Conservation (phyloP, 2,113 vertebrate species). For the Nannospalax galili region DNA sequence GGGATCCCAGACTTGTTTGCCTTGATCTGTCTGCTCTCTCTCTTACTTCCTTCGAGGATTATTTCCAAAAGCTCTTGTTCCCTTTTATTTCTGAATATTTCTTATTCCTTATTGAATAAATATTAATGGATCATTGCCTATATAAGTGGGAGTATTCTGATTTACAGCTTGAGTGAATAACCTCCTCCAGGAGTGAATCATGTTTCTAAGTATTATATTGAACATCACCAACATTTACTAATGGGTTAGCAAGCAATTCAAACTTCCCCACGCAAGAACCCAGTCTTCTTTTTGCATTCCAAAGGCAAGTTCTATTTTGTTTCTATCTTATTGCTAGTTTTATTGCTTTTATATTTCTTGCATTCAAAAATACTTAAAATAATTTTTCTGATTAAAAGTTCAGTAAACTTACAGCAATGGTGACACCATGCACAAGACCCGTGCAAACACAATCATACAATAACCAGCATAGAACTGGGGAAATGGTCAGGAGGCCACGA, state of each 20-base stretch:
- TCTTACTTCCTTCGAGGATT: not conserved
- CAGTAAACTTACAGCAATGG: too few relatives aligned
- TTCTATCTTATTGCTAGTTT: not conserved
- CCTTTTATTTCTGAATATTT: conserved; percentile 30
- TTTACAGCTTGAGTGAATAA: not conserved
- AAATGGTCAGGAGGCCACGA: too few relatives aligned
- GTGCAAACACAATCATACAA: too few relatives aligned
- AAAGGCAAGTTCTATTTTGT: not conserved
- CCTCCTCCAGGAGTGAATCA: not conserved
- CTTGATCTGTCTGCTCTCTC: not conserved
- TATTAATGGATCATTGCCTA: not conserved
- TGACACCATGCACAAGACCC: too few relatives aligned
- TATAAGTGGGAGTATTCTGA: not conserved
- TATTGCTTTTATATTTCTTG: conserved; percentile 38
- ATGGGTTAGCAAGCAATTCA: conserved; percentile 29
- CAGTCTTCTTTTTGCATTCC: not conserved
- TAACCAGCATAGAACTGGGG: too few relatives aligned
- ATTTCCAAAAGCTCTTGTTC: not conserved
- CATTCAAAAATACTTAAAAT: conserved; percentile 28
- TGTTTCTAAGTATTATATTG: conserved; percentile 25
- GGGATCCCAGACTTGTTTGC: not conserved
- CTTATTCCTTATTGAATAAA: not conserved
- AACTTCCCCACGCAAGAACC: not conserved
- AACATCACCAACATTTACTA: not conserved
- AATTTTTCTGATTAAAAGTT: not conserved